These are phyloP conservation scores for Choloepus didactylus DNA, from an alignment of 2,797 vertebrate species.

Conservation along the genomic window DNA sequence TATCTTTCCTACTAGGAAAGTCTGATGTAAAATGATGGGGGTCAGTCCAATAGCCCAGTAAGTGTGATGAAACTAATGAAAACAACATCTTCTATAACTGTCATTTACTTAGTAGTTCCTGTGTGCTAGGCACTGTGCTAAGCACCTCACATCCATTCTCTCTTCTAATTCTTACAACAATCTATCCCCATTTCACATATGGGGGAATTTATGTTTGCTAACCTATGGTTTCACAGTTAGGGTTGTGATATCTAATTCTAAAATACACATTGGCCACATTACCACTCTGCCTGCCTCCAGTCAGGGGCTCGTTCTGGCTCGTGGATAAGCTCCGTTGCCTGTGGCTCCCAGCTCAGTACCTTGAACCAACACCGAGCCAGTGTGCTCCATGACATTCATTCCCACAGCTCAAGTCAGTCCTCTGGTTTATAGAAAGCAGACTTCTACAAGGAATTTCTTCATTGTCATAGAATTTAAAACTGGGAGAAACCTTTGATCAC, in stretches of 20 bases:
- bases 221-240: accelerated
- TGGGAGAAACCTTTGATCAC: not conserved
- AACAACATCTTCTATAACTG: not conserved
- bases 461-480: not conserved
- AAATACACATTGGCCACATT: not conserved
- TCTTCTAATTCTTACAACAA: not conserved
- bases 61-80: not conserved
- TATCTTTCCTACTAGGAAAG: not conserved
- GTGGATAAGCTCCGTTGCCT: not conserved
- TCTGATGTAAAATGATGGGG: not conserved
- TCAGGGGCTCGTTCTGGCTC: not conserved
- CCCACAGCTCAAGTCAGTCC: not conserved
- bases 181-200: accelerated
- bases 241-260: not conserved
- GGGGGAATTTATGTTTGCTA: not conserved
- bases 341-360: not conserved
- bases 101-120: not conserved
- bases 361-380: not conserved
- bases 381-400: accelerated
- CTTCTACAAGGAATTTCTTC: not conserved
- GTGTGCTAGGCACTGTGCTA: not conserved
- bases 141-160: not conserved
- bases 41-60: not conserved
- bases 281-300: not conserved
- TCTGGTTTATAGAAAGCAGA: not conserved